Base-by-base conservation (phyloP, 2,797 vertebrate genomes). In the Ispidina lecontei region DNA sequence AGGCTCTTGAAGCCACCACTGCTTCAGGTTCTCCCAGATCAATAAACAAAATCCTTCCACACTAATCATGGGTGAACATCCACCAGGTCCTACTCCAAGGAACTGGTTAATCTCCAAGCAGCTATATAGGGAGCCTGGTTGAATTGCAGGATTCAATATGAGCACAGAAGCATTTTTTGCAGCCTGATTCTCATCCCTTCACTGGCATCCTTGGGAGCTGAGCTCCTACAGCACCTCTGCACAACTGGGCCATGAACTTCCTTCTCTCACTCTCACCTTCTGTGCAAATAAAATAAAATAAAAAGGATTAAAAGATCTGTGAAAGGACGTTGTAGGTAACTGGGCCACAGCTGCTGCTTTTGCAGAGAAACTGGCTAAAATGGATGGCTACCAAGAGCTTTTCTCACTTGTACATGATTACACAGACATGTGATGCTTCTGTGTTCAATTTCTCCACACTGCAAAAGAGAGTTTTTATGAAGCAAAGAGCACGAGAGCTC, bases 141-240 rank as follows among this genome's bases (percentile, higher is more conserved):
- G 71, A 65, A 35, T 2, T 31, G 23, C 22, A 8, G 1, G 19
- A 37, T 11, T 47, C 3, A 0, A 7, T 7, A 35, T 1, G 10
- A 89, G 31, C 41, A n/a, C 9, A 7, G 0, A 0, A 68, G 58
- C 2, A 7, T 19, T 3, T 29, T 69, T 33, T 12, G 54, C 43
- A 70, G 65, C 37, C 37, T 21, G 12, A 51, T 5, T 31, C 31
- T 17, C 64, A 19, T 6, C 37, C 28, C 47, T 47, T 37, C 43
- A 7, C 64, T 35, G 35, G 41, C 46, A 62, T 28, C 69, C 37
- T 20, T 7, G 37, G 21, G 54, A 80, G 54, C 35, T 12, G 43
- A 55, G 31, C 3, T 1, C 28, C 64, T 25, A 17, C 33, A 77
- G 72, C 82, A 93, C 68, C 65, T 68, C 67, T 8, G 58, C 72